Evolutionary conservation across 1,140 invertebrate genomes (phyloP), one percentile per base, ranked within the genome.

Genomic region (Meteorus sp.): DNA sequence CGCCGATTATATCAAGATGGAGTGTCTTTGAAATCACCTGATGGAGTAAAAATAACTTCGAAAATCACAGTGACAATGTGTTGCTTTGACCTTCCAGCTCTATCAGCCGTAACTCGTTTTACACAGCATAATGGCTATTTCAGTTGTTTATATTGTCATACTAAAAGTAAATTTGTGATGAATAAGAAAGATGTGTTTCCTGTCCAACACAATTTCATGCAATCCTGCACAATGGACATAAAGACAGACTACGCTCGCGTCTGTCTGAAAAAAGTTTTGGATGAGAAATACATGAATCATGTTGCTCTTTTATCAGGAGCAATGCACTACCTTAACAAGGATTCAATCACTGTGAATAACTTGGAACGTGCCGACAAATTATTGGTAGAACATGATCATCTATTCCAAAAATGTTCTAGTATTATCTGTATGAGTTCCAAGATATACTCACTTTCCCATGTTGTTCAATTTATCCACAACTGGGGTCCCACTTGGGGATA

Each of bases 401-500:
- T 13, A 3, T 56, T 45, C 7, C 5, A 56, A 47, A 9, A 29
- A 19, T 22, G 1, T 2, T 62, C 52, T 29, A 56, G 60, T 8
- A 2, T 31, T 8, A 20, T 3, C 1, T 25, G 56, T 27, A 64
- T 64, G 59, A 50, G 51, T 1, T 60, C 31, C 27, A 64, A 61
- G n/a, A 35, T 64, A 13, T 56, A 61, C 41, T 13, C 61, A 20
- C 20, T 64, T 5, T 53, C 41, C 25, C 59, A 64, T 56, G 11
- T 59, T 8, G 11, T n/a, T 3, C 27, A 39, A 22, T 55, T 27
- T 11, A 52, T 64, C 2, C 8, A 33, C 5, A 51, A 56, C 17
- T 64, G 63, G 59, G 59, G 63, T 15, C 59, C 58, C 2, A 11
- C 51, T 31, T 64, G 63, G 53, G 39, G 5, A 1, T 48, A 31